Evolutionary conservation across 2,888 invertebrate species (phyloP).

Genomic region (Zele albiditarsus): DNA sequence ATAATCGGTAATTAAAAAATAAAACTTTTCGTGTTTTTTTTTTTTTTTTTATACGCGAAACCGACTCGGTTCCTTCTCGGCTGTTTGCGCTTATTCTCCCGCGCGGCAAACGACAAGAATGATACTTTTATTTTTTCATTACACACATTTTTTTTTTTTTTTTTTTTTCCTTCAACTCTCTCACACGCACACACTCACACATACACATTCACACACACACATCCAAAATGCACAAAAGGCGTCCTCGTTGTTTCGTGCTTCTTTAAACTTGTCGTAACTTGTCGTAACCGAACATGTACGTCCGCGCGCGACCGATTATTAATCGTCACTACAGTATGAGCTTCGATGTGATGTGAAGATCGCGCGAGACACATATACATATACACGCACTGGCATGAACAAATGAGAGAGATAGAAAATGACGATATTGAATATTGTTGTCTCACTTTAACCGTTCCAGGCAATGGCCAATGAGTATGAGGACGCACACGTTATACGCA

Average conservation of each 20-base stretch:
- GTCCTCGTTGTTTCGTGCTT: constrained; percentile 12
- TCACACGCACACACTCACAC: neutral
- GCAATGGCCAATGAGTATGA: constrained; percentile 28
- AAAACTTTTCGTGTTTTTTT: neutral
- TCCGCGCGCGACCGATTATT: constrained; percentile 42
- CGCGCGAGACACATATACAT: constrained; percentile 2
- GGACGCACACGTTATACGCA: constrained; percentile 35
- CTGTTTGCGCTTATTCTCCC: no score
- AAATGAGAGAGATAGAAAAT: constrained; percentile 16
- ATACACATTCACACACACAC: neutral
- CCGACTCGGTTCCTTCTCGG: no score
- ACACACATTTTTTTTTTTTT: neutral
- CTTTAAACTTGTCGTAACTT: neutral
- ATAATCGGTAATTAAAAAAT: constrained; percentile 31
- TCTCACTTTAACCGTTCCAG: constrained; percentile 24
- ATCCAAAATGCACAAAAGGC: neutral
- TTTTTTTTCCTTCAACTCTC: neutral
- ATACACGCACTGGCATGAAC: constrained; percentile 6
- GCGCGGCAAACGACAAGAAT: neutral
- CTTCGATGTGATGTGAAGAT: constrained; percentile 13
- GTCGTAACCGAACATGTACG: constrained; percentile 25
- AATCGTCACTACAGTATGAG: constrained; percentile 40
- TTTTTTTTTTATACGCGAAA: constrained; percentile 5
- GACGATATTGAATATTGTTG: constrained; percentile 4
- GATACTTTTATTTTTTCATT: neutral